Conservation (phyloP, 2,113 vertebrate species). For the Gobio gobio region DNA sequence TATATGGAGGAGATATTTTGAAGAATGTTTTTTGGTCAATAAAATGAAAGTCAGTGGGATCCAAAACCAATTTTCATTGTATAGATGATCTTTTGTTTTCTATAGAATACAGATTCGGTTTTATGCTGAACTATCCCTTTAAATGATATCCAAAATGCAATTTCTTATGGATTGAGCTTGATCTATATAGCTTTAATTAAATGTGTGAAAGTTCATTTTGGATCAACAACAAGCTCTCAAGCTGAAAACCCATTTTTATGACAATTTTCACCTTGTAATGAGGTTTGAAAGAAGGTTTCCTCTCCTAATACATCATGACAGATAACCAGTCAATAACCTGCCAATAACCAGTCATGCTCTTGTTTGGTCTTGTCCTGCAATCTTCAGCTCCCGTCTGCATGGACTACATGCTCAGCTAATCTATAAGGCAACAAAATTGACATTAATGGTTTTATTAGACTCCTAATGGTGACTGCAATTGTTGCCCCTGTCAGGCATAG, state of each 20-base stretch:
- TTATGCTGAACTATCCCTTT: not conserved
- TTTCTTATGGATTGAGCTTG: not conserved
- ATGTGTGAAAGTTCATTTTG: slow-evolving; percentile 5
- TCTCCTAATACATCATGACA: slow-evolving; percentile 10
- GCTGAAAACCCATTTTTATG: not conserved
- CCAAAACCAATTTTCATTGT: too few species aligned
- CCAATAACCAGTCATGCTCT: not conserved
- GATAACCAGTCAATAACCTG: slow-evolving; percentile 10
- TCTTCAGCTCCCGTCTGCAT: slow-evolving; percentile 2
- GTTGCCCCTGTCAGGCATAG: slow-evolving; percentile 16
- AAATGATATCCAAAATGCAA: not conserved
- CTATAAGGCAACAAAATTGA: slow-evolving; percentile 7
- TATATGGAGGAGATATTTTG: not conserved
- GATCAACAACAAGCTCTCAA: not conserved
- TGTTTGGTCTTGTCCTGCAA: not conserved
- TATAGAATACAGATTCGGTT: not conserved
- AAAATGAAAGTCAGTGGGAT: too few species aligned
- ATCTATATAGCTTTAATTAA: not conserved
- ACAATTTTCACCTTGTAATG: slow-evolving; percentile 5
- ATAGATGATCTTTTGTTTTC: not conserved
- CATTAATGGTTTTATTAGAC: slow-evolving; percentile 45
- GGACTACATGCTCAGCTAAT: not conserved
- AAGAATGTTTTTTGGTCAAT: not conserved
- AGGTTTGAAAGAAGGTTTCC: not conserved
- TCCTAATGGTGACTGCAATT: slow-evolving; percentile 31